Percentiles rank a stretch among this genome's conserved stretches.
These are phyloP conservation scores for Opisthograptis luteolata DNA, from an alignment of 2,888 invertebrate species.

Conservation along the genomic window DNA sequence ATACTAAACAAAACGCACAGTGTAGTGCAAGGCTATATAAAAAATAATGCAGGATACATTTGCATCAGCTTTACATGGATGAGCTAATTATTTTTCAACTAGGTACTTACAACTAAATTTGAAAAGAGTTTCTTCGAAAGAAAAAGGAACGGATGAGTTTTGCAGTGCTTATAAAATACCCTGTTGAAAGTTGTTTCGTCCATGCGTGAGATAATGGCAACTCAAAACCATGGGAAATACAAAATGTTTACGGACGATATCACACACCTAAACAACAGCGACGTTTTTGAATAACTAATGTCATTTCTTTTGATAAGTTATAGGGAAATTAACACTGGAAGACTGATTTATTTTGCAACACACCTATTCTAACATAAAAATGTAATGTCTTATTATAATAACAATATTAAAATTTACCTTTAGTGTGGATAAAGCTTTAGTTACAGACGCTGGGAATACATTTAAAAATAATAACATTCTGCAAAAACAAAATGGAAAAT, in stretches of 20 bases:
- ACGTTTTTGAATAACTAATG: background rate
- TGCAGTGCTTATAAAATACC: too few relatives aligned
- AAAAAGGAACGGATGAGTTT: background rate
- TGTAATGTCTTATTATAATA: conserved; percentile 14
- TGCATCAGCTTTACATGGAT: too few relatives aligned
- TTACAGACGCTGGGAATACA: conserved; percentile 29
- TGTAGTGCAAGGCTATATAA: background rate
- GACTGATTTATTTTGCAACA: conserved; percentile 10
- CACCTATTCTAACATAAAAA: conserved; percentile 2
- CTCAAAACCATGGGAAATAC: too few relatives aligned
- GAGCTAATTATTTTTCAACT: too few relatives aligned
- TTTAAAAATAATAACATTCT: conserved; percentile 19
- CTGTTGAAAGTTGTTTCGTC: too few relatives aligned
- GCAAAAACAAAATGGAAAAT: background rate
- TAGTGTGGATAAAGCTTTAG: conserved; percentile 46
- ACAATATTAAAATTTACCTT: conserved; percentile 31
- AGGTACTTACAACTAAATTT: background rate
- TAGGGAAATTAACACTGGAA: conserved; percentile 3
- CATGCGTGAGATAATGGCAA: background rate
- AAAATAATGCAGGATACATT: background rate
- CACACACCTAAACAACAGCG: too few relatives aligned
- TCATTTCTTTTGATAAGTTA: background rate
- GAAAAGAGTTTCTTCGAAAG: background rate
- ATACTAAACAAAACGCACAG: background rate
- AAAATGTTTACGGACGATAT: too few relatives aligned